Evolutionary conservation across 2,113 vertebrate genomes (phyloP).

Genomic region (Phyllostomus hastatus): DNA sequence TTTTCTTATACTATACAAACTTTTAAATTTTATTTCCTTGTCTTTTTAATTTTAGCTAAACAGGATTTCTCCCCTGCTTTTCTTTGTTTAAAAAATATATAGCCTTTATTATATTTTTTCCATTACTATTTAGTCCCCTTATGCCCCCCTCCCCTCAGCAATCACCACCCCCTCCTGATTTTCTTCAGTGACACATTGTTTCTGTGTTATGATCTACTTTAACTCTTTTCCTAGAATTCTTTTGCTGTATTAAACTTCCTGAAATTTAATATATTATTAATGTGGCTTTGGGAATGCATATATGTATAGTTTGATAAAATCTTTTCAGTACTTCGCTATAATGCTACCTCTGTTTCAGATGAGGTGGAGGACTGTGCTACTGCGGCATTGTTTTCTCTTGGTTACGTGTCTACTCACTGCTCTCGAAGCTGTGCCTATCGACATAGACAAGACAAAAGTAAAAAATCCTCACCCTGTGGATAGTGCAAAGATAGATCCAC

Average conservation of each 20-base stretch:
- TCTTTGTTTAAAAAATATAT: background rate
- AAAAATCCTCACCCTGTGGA: slow-evolving; percentile 80
- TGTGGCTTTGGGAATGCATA: background rate
- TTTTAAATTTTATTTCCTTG: background rate
- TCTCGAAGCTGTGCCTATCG: slow-evolving; percentile 91
- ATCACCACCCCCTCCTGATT: background rate
- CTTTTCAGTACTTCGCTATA: background rate
- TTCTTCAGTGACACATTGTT: slow-evolving; percentile 23
- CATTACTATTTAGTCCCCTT: too few species aligned
- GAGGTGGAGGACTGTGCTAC: slow-evolving; percentile 77
- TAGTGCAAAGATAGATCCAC: slow-evolving; percentile 86
- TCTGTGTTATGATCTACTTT: background rate
- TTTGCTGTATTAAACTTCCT: slow-evolving; percentile 18
- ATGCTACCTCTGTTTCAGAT: slow-evolving; percentile 84
- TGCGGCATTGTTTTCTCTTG: slow-evolving; percentile 79
- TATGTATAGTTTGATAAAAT: background rate
- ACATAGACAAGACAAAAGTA: slow-evolving; percentile 94
- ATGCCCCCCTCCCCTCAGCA: too few species aligned
- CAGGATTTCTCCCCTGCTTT: background rate
- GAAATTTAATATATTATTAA: background rate
- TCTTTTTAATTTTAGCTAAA: slow-evolving; percentile 27
- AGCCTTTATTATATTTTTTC: too few species aligned
- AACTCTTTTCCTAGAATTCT: background rate
- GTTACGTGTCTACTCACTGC: slow-evolving; percentile 81
- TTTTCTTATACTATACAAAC: slow-evolving; percentile 8